Evolutionary conservation across 2,113 vertebrate genomes (phyloP).

Genomic region (Desmodus rotundus): DNA sequence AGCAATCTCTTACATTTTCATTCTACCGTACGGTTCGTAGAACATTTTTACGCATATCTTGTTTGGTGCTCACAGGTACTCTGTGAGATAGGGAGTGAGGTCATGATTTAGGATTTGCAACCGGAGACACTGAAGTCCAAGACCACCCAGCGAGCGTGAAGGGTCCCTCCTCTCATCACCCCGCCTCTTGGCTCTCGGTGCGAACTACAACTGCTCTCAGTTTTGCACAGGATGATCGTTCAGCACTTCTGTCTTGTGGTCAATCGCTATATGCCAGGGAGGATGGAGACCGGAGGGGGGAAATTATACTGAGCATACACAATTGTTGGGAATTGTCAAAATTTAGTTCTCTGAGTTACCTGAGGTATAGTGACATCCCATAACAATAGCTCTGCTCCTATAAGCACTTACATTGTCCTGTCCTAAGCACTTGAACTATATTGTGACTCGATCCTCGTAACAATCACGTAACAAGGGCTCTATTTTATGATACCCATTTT

Average conservation of each 20-base stretch:
- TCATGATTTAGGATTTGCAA: background rate
- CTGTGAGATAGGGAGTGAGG: background rate
- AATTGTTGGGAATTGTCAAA: background rate
- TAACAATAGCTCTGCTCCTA: background rate
- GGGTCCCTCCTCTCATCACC: background rate
- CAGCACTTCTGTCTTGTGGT: background rate
- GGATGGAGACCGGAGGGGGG: background rate
- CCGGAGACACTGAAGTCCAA: background rate
- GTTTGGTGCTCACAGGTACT: background rate
- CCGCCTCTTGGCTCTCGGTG: background rate
- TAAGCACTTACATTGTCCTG: background rate
- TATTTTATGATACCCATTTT: background rate
- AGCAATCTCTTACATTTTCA: background rate
- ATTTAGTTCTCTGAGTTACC: background rate
- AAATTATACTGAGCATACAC: background rate
- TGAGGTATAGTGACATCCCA: background rate
- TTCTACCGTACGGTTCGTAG: background rate
- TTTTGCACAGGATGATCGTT: background rate
- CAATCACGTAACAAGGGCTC: background rate
- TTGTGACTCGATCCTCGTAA: background rate
- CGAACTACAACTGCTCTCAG: background rate
- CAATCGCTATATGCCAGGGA: background rate
- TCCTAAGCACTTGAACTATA: background rate
- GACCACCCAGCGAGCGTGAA: background rate
- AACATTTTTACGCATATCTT: background rate